Evolutionary conservation across 2,113 vertebrate genomes (phyloP), one percentile per base, ranked within the genome.

Genomic region (Cyprinodon tularosa): DNA sequence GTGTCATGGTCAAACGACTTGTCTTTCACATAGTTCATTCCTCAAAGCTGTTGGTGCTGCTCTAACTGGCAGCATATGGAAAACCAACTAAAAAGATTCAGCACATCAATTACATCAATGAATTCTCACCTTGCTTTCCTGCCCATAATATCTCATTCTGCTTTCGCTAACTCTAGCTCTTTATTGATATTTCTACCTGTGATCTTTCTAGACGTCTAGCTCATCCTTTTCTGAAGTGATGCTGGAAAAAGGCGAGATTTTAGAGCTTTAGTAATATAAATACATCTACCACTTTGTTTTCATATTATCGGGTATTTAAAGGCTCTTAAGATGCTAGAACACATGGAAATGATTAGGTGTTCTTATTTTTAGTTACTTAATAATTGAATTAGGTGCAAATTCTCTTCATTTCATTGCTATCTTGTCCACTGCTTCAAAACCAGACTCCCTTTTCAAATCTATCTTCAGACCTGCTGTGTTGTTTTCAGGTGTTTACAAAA

Each of bases 31-130:
- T 76, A 84, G 36, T 50, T 86, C 92, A 85, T 90, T 90, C 84
- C 0, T 91, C 74, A 74, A 81, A 93, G 91, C 94, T 90, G 93
- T 90, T 87, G 22, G 29, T 90, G 91, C 87, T 92, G 88, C 95
- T 90, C 92, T 87, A 95, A 94, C 84, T 91, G 88, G 93, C 83
- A 81, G 88, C 86, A 71, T 78, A 93, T 94, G 93, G 93, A 93
- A 92, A 95, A 94, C 89, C 86, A 86, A 94, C 93, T 95, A 94
- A 92, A 92, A 93, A 90, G 85, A 90, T 89, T 90, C 84, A 80
- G 39, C 87, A 80, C 93, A 92, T 93, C 83, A 92, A 87, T 91
- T 88, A 93, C 84, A 86, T 93, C 91, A 90, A 86, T 72, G 3
- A 85, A 74, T 85, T 89, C 89, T 77, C 88, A 78, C 86, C 93